Base-by-base conservation (phyloP, 2,888 invertebrate species). In the Dryobota labecula region DNA sequence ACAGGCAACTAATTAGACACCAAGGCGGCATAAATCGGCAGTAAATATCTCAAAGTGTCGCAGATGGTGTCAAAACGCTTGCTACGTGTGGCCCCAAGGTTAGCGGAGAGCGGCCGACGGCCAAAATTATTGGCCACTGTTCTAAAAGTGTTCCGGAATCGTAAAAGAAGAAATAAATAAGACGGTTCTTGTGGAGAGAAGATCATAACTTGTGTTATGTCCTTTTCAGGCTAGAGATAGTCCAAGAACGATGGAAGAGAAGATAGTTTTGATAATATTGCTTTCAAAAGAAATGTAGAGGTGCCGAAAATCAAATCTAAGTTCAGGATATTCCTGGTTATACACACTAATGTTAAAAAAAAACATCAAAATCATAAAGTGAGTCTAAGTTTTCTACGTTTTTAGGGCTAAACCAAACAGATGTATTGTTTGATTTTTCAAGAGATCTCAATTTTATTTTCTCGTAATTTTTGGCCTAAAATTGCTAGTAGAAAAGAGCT, bases 1-100 rank as follows among this genome's bases (percentile, higher is more conserved):
- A 73, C 84, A 74, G 58, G 79, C 84, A 74, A 86, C 88, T 92
- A 92, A 93, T 91, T 92, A 91, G 89, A 88, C 82, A 89, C 86
- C 83, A 86, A 86, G 90, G 89, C 89, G 86, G 90, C 89, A 92
- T 92, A 91, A 92, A 92, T 92, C 89, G 89, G 85, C 90, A 90
- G 90, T 92, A 93, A 93, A 92, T 93, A 93, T 91, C 87, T 91
- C 90, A 90, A 86, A 87, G 87, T 88, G 91, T 89, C 90, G 86
- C 93, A 93, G 93, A 92, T 93, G 94, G 90, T 88, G 92, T 91
- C 90, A 89, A 88, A 89, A 90, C 86, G 87, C 83, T 87, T 76
- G 82, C 73, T 82, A 66, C 61, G 72, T 62, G 70, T 70, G 88
- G 90, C 88, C 82, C 78, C 27, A 62, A 80, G 67, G 76, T 49